Conservation (phyloP, 1,140 invertebrate genomes). For the Hirudo medicinalis region DNA sequence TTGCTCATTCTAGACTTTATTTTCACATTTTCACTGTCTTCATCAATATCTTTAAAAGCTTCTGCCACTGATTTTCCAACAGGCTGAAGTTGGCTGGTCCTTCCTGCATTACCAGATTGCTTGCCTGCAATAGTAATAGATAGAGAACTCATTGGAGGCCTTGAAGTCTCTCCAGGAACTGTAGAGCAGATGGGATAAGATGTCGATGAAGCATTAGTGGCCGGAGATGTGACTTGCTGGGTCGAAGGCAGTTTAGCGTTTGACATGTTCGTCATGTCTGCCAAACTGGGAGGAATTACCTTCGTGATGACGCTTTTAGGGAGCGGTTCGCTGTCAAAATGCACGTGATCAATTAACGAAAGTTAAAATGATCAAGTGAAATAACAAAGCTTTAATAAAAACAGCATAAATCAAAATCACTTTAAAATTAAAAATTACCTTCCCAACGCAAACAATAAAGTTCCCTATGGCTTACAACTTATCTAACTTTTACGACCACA, state of each 20-base stretch:
- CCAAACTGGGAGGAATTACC: not conserved
- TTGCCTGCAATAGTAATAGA: not conserved
- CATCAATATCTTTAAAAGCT: slow-evolving; percentile 9
- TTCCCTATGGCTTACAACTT: slow-evolving; percentile 1
- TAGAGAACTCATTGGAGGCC: not conserved
- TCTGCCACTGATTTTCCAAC: slow-evolving; percentile 6
- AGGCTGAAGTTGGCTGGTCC: slow-evolving; percentile 4
- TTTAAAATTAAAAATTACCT: slow-evolving; percentile 12
- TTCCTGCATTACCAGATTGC: not conserved
- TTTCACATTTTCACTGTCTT: slow-evolving; percentile 3
- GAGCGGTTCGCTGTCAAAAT: not conserved
- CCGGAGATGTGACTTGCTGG: not conserved
- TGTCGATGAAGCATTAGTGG: not conserved
- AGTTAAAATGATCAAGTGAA: too few species aligned
- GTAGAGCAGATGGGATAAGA: not conserved
- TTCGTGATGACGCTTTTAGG: not conserved
- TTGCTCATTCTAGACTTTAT: slow-evolving; percentile 4
- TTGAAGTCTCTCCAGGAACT: not conserved
- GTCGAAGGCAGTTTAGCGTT: not conserved
- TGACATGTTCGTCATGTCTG: not conserved
- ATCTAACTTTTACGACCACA: slow-evolving; percentile 3
- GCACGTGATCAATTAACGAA: too few species aligned
- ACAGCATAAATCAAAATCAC: slow-evolving; percentile 1
- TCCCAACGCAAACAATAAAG: not conserved
- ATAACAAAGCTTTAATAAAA: slow-evolving; percentile 2